Evolutionary conservation across 2,888 invertebrate species (phyloP), one percentile per base, ranked within the genome.

Genomic region (Caenorhabditis wallacei): DNA sequence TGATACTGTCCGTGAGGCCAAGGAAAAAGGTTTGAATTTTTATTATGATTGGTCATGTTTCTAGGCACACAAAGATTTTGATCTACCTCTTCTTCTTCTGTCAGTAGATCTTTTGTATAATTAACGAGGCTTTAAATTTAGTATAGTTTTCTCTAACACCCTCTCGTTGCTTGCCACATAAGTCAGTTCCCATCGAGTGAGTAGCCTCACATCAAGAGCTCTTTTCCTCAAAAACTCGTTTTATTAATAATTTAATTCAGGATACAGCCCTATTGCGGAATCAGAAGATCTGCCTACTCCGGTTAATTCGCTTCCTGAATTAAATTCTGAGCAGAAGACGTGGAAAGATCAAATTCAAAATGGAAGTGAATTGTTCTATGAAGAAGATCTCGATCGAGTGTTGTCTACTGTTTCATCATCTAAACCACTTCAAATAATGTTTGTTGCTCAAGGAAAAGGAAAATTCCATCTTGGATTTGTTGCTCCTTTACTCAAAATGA

Each of bases 391-490:
- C 1, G 72, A 71, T 24, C 24, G 26, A 2, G 51, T 30, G 1
- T 35, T 82, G 0, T 53, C 82, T 8, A 57, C 26, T 24, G 56
- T 78, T 18, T 59, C 66, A 0, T 1, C 56, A 2, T 13, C 54
- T 1, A 80, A 75, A 18, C 84, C 85, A 1, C 43, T 87, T 18
- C 80, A 82, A 18, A 54, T 87, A 16, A 69, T 81, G n/a, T 85
- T 86, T 51, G 82, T 86, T 0, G 78, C 80, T 48, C 85, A 85
- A 24, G 84, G 79, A 61, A 86, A 86, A 76, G 88, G 88, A 46
- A 78, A 83, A 53, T 87, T 87, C 84, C 88, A 88, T 68, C 83
- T 88, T 7, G 88, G 88, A 57, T 84, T 84, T 71, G 24, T 88
- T 16, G 76, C 80, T 11, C 85, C 84, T 1, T 53, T 88, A 0